Percentiles rank a stretch among this genome's conserved stretches.
Conservation (phyloP, 2,113 vertebrate species). For the Coryphaenoides rupestris region DNA sequence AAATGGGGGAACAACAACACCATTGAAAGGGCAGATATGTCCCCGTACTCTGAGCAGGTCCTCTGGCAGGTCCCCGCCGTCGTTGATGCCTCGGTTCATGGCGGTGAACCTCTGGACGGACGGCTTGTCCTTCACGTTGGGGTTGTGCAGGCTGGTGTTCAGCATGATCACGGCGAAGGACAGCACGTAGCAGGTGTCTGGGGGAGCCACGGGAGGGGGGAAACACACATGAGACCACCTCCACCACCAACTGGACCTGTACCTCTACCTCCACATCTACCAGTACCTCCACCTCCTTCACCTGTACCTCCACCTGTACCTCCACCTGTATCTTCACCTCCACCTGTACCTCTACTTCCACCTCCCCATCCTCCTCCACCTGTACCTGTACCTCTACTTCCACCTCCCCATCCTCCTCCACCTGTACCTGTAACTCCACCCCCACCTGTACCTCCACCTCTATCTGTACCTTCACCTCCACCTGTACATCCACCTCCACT, state of each 20-base stretch:
- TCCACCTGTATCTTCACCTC: no score
- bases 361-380: background rate
- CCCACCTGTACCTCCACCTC: no score
- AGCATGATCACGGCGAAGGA: constrained; percentile 98
- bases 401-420: background rate
- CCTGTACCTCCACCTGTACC: no score
- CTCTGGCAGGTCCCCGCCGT: constrained; percentile 92
- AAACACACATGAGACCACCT: no score
- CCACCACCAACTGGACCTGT: constrained; percentile 48
- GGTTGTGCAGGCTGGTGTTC: constrained; percentile 98
- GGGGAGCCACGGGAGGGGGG: background rate
- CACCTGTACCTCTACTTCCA: no score
- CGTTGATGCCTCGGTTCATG: constrained; percentile 97
- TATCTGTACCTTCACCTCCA: no score
- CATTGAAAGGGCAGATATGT: no score
- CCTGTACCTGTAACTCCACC: constrained; percentile 68
- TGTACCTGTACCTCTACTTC: no score
- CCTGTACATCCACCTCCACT: no score
- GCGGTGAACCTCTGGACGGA: constrained; percentile 86
- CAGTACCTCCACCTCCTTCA: background rate
- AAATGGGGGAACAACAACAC: no score
- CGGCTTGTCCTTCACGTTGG: constrained; percentile 96
- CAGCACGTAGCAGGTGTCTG: constrained; percentile 94
- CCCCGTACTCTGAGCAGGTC: constrained; percentile 86
- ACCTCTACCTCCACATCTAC: constrained; percentile 55